Base-by-base conservation (phyloP, 2,113 vertebrate genomes). In the Misgurnus mizolepis region DNA sequence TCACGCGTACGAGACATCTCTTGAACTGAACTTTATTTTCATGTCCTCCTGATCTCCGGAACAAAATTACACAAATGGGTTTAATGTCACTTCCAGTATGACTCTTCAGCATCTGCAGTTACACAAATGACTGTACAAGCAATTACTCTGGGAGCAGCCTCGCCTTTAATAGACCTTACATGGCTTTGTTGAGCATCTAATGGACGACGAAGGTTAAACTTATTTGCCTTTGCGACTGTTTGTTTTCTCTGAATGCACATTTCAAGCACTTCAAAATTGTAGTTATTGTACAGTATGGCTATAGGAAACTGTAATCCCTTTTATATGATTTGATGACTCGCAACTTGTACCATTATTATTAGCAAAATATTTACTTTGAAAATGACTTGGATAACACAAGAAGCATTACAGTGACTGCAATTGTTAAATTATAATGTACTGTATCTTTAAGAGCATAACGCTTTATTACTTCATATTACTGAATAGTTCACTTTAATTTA, bases 41-140 rank as follows among this genome's bases (percentile, higher is more conserved):
- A 40, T 17, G 27, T 71, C 55, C 70, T 72, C 50, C 39, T 41
- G 9, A 58, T 58, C 53, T 58, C 50, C 7, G 53, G 5, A 72
- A 72, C 5, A 22, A 43, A 60, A 73, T 43, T 40, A 73, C 55
- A 73, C 66, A 68, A 18, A 41, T 56, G 39, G 18, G n/a, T 72
- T 56, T 56, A 18, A 12, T 40, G 50, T 40, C 27, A 56, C 40
- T 7, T 60, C 3, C 8, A 43, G 9, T 10, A 58, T 5, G n/a
- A 14, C 66, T 45, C 66, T 5, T 17, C 39, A 72, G 2, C 53
- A 41, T 43, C 41, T 72, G 70, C 53, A 73, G 40, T 60, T 60
- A 58, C 7, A 22, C 70, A 73, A 41, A 73, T 73, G 11, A 45
- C 39, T 43, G 55, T 60, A 60, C 70, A 73, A 60, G 55, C 39